phyloP scores from a whole-genome alignment of 30 jellyfish, hydroid and myxozoan species.

The Cassiopea xamachana region DNA sequence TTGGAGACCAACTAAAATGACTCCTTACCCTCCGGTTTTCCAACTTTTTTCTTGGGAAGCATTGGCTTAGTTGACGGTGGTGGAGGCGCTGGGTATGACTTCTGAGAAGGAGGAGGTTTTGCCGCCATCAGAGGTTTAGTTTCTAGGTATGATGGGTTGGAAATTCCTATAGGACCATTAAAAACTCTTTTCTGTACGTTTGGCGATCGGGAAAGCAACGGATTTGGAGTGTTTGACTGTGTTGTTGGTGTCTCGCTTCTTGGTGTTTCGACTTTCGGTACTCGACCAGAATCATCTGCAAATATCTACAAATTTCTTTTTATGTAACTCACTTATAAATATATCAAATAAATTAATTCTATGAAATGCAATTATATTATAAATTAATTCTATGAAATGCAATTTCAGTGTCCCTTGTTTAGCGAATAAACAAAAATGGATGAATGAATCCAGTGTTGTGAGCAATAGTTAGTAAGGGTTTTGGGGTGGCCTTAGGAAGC shows the following conservation, averaged over 20 bases:
- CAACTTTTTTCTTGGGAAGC: constrained; percentile 55
- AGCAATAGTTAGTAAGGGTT: no score
- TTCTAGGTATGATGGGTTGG: constrained; percentile 42
- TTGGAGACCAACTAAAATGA: neutral
- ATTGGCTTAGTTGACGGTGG: constrained; percentile 52
- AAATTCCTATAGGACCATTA: constrained; percentile 52
- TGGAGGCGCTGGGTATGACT: constrained; percentile 69
- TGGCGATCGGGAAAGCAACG: constrained; percentile 47
- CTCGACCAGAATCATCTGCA: constrained; percentile 56
- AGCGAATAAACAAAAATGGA: no score
- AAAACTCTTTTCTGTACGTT: constrained; percentile 12
- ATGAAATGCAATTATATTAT: no score
- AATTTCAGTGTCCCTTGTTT: no score
- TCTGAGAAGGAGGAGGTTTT: constrained; percentile 51
- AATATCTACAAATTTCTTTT: constrained; percentile 37
- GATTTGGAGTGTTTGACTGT: constrained; percentile 1
- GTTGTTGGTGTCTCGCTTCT: constrained; percentile 2
- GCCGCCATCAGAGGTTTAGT: constrained; percentile 8
- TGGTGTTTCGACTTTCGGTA: constrained; percentile 10
- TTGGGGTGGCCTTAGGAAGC: no score
- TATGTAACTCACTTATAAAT: no score
- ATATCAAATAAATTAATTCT: no score
- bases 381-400: no score
- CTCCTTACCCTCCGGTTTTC: constrained; percentile 14
- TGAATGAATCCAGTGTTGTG: no score